Evolutionary conservation across 2,797 vertebrate species (phyloP).

Genomic region (Sciaenops ocellatus): DNA sequence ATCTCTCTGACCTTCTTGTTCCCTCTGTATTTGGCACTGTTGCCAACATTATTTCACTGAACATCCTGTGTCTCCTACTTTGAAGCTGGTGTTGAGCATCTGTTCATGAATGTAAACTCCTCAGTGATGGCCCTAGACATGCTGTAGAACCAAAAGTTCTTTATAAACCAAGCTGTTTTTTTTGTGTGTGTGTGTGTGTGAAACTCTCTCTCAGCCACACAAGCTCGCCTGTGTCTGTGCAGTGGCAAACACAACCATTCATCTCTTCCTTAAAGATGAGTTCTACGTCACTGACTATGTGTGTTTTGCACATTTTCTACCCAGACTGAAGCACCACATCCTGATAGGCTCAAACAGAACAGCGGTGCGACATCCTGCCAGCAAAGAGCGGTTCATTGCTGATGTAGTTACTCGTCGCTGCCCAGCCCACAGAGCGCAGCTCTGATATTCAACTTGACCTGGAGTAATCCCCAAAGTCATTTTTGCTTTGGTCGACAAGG

Average conservation of each 20-base stretch:
- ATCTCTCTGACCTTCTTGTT: neutral
- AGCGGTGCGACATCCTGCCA: conserved; percentile 46
- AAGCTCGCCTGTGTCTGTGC: neutral
- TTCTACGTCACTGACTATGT: neutral
- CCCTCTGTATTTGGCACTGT: neutral
- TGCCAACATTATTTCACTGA: neutral
- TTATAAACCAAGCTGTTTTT: neutral
- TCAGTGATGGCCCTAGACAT: neutral
- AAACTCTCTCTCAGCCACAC: neutral
- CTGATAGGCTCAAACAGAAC: conserved; percentile 2
- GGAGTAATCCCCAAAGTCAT: conserved; percentile 53
- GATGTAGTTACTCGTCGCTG: conserved; percentile 10
- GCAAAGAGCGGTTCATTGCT: neutral
- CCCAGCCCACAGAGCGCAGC: conserved; percentile 3
- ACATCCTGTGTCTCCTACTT: neutral
- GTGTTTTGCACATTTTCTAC: conserved; percentile 20
- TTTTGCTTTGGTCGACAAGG: conserved; percentile 52
- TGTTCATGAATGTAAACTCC: neutral
- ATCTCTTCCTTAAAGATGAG: neutral
- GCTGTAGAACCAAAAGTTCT: neutral
- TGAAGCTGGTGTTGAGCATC: neutral
- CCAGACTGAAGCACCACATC: neutral
- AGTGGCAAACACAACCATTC: neutral
- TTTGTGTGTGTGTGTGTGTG: too few relatives aligned
- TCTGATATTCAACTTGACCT: conserved; percentile 30